These are phyloP conservation scores for Zaprionus ghesquierei DNA, from an alignment of 1,140 invertebrate genomes.

Conservation along the genomic window DNA sequence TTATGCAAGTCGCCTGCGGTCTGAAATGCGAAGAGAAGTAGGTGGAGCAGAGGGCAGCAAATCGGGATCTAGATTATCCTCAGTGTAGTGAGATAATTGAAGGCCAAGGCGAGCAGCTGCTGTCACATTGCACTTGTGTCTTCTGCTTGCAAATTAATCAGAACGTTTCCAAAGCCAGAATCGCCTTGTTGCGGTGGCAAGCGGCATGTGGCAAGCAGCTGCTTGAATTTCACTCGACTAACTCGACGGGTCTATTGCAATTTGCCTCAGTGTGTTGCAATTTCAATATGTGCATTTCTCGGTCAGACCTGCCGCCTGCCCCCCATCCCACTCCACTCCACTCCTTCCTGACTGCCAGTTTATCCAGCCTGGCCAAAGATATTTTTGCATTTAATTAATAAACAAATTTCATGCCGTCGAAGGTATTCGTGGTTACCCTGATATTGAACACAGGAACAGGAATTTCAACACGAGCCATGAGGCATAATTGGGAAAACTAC, in stretches of 20 bases:
- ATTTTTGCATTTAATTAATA: constrained; percentile 37
- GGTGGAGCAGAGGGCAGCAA: neutral
- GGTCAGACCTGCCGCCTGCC: no score
- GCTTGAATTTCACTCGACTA: neutral
- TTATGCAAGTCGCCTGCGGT: constrained; percentile 28
- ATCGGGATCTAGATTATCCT: neutral
- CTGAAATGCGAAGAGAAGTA: neutral
- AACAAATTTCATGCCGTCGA: constrained; percentile 2
- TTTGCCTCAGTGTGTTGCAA: constrained; percentile 10
- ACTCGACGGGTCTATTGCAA: neutral
- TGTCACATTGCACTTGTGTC: neutral
- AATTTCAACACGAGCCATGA: neutral
- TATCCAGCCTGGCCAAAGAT: neutral
- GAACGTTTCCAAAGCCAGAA: constrained; percentile 20
- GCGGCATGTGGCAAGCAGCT: neutral
- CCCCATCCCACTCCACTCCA: no score
- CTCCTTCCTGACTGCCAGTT: neutral
- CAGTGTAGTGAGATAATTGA: constrained; percentile 2
- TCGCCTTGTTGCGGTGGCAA: constrained; percentile 14
- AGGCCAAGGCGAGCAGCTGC: neutral
- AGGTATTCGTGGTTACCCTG: neutral
- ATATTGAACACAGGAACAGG: neutral
- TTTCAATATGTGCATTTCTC: constrained; percentile 38
- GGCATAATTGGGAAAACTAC: neutral
- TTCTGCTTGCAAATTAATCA: constrained; percentile 32